Conservation (phyloP, 2,888 invertebrate species). For the Ennomos erosarius region DNA sequence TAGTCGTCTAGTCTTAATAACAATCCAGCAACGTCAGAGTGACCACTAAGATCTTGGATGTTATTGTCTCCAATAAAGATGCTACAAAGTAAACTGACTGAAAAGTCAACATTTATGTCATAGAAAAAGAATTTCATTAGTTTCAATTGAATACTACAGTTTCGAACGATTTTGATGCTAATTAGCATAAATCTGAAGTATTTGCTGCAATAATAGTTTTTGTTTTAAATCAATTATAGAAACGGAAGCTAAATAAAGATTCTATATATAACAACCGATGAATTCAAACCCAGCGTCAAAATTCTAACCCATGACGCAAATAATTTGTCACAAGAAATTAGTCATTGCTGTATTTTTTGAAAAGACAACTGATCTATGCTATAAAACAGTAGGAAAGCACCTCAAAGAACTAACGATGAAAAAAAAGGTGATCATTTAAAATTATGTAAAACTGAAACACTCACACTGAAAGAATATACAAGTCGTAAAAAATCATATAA, state of each 20-base stretch:
- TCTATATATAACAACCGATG: conserved; percentile 63
- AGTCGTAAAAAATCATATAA: conserved; percentile 22
- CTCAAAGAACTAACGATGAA: conserved; percentile 4
- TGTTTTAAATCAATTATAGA: conserved; percentile 48
- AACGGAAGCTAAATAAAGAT: conserved; percentile 65
- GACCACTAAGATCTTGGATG: conserved; percentile 24
- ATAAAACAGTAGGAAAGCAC: conserved; percentile 4
- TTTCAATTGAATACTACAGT: conserved; percentile 42
- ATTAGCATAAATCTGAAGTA: conserved; percentile 53
- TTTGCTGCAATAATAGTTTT: not conserved
- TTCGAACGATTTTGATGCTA: conserved; percentile 50
- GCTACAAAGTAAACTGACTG: conserved; percentile 58
- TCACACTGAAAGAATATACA: conserved; percentile 21
- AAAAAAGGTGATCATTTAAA: conserved; percentile 13
- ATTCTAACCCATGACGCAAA: conserved; percentile 57
- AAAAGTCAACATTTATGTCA: conserved; percentile 27
- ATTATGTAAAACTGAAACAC: conserved; percentile 22
- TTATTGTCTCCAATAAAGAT: conserved; percentile 48
- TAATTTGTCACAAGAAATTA: conserved; percentile 27
- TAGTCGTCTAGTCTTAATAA: not conserved
- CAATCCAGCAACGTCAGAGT: not conserved
- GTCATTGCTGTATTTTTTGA: conserved; percentile 20
- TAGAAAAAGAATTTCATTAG: conserved; percentile 16
- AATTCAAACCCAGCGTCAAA: conserved; percentile 59
- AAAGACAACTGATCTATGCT: conserved; percentile 12